Evolutionary conservation across 2,113 vertebrate genomes (phyloP).

Genomic region (Thoracochromis brauschi): DNA sequence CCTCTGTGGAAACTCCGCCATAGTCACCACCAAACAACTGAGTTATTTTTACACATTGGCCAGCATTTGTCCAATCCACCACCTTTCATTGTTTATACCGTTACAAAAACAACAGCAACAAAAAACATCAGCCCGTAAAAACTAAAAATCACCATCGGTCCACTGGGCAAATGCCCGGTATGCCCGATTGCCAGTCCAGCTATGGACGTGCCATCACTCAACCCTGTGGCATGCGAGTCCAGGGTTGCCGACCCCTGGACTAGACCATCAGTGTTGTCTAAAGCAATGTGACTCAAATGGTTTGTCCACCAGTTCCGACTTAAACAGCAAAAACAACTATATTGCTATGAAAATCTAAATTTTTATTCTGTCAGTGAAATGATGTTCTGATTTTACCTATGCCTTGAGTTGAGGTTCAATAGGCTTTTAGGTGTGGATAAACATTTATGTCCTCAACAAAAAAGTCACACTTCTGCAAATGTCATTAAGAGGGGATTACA

Average conservation of each 20-base stretch:
- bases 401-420: neutral
- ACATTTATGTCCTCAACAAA: neutral
- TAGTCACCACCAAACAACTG: neutral
- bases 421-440: neutral
- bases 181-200: neutral
- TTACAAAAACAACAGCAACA: neutral
- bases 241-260: neutral
- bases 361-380: neutral
- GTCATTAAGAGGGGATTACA: neutral
- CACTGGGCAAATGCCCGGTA: neutral
- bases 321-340: neutral
- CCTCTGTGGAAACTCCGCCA: neutral
- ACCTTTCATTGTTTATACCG: neutral
- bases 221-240: neutral
- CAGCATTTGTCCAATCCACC: neutral
- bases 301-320: fast-evolving
- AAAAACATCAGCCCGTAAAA: neutral
- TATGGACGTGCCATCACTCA: neutral
- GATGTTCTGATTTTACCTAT: neutral
- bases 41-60: neutral
- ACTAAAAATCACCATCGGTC: fast-evolving
- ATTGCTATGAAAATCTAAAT: neutral
- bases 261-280: neutral
- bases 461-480: neutral
- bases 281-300: neutral